Conservation (phyloP, 2,888 invertebrate species). For the Drosophila vallismaia region DNA sequence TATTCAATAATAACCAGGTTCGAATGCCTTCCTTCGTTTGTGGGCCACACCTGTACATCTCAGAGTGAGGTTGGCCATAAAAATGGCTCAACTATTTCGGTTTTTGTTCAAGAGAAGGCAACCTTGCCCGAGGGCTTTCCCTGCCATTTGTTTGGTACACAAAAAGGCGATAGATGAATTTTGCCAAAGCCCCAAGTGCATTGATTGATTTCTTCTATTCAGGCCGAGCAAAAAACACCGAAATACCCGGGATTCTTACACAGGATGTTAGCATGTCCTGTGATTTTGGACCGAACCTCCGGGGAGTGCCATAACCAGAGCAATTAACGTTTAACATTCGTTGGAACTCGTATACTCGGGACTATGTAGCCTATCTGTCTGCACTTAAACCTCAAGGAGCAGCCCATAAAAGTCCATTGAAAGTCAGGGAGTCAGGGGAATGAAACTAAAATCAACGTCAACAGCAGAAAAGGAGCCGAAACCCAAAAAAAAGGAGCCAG, state of each 20-base stretch:
- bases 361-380: slow-evolving; percentile 30
- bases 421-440: slow-evolving; percentile 37
- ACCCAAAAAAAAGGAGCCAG: slow-evolving; percentile 28
- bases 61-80: slow-evolving; percentile 13
- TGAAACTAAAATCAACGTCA: slow-evolving; percentile 77
- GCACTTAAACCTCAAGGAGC: slow-evolving; percentile 40
- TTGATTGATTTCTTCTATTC: slow-evolving; percentile 34
- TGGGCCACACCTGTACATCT: slow-evolving; percentile 21
- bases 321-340: slow-evolving; percentile 41
- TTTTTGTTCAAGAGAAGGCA: slow-evolving; percentile 1
- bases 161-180: slow-evolving; percentile 15
- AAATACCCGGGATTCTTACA: slow-evolving; percentile 7
- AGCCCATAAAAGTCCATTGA: slow-evolving; percentile 39
- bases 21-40: slow-evolving; percentile 23
- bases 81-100: slow-evolving; percentile 39
- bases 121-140: slow-evolving; percentile 33
- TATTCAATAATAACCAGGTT: slow-evolving; percentile 60
- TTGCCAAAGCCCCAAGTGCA: slow-evolving; percentile 16
- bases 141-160: slow-evolving; percentile 32
- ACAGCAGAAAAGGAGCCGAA: slow-evolving; percentile 52
- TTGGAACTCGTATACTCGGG: slow-evolving; percentile 10
- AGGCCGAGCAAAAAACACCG: neutral
- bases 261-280: slow-evolving; percentile 26
- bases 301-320: slow-evolving; percentile 39
- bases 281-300: slow-evolving; percentile 22